Evolutionary conservation across 35 echinoderm and acorn worm species (phyloP).

Genomic region (Patiria miniata): DNA sequence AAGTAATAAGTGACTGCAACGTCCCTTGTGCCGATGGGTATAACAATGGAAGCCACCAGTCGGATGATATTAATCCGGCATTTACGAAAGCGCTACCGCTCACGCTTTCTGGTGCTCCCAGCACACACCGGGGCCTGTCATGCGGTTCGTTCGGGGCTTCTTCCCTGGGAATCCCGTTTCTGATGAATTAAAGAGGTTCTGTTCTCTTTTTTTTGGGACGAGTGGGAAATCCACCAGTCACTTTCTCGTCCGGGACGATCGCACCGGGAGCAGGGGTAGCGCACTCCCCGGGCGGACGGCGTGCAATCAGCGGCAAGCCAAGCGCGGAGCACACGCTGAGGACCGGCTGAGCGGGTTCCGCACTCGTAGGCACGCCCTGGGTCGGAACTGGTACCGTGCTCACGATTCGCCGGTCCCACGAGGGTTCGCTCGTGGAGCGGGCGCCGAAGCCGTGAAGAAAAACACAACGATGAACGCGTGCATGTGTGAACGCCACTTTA

Average conservation of each 20-base stretch:
- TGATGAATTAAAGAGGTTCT: conserved; percentile 14
- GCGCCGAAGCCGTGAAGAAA: no score
- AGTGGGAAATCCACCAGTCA: conserved; percentile 30
- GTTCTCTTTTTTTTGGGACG: not conserved
- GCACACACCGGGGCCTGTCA: not conserved
- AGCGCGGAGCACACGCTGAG: conserved; percentile 1
- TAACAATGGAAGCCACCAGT: not conserved
- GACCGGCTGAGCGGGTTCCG: conserved; percentile 11
- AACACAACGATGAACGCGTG: no score
- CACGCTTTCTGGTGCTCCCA: not conserved
- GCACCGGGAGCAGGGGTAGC: not conserved
- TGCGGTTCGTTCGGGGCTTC: not conserved
- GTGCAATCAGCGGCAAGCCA: conserved; percentile 6
- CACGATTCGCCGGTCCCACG: not conserved
- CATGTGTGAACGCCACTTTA: no score
- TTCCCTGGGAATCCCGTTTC: not conserved
- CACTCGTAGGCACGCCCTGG: not conserved
- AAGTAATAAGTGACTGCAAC: not conserved
- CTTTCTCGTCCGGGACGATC: not conserved
- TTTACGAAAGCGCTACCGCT: not conserved
- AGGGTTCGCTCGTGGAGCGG: not conserved
- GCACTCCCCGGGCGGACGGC: not conserved
- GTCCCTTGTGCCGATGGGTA: not conserved
- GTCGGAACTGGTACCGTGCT: conserved; percentile 20
- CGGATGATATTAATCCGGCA: not conserved